phyloP scores from a whole-genome alignment of 2,888 invertebrate species.

The Ypsolopha sequella region DNA sequence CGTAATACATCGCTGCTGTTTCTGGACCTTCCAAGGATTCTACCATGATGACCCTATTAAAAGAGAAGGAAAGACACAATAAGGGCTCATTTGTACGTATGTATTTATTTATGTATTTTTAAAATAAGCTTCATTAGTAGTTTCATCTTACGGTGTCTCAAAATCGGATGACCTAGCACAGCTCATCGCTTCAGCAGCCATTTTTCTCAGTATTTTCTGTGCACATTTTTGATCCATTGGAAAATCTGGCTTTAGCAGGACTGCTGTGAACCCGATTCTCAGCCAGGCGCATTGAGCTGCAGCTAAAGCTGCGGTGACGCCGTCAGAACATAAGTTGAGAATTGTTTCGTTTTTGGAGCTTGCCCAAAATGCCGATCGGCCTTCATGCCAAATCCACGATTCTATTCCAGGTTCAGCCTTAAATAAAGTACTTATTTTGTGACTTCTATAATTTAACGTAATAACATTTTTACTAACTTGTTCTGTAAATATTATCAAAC shows the following conservation, averaged over 20 bases:
- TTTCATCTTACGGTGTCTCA: slow-evolving; percentile 42
- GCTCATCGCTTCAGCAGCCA: slow-evolving; percentile 36
- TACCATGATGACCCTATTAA: slow-evolving; percentile 35
- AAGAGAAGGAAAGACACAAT: slow-evolving; percentile 10
- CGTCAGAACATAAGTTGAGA: slow-evolving; percentile 47
- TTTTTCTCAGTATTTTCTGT: slow-evolving; percentile 31
- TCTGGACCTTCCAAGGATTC: slow-evolving; percentile 32
- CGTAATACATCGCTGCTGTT: slow-evolving; percentile 35
- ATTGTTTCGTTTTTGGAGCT: slow-evolving; percentile 30
- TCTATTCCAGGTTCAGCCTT: slow-evolving; percentile 21
- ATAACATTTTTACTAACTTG: background rate
- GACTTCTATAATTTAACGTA: background rate
- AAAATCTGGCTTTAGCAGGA: slow-evolving; percentile 43
- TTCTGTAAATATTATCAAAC: slow-evolving; percentile 9
- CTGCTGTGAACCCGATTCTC: slow-evolving; percentile 38
- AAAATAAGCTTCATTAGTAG: background rate
- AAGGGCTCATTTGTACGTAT: too few species aligned
- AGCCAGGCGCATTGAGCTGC: slow-evolving; percentile 46
- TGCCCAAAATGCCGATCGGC: slow-evolving; percentile 33
- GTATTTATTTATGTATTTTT: background rate
- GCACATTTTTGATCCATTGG: slow-evolving; percentile 28
- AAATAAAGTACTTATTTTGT: background rate
- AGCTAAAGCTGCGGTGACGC: slow-evolving; percentile 29
- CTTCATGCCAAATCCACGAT: slow-evolving; percentile 38
- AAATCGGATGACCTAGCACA: slow-evolving; percentile 36